These are phyloP conservation scores for Galendromus occidentalis DNA, from an alignment of 1,140 invertebrate species.

Conservation along the genomic window DNA sequence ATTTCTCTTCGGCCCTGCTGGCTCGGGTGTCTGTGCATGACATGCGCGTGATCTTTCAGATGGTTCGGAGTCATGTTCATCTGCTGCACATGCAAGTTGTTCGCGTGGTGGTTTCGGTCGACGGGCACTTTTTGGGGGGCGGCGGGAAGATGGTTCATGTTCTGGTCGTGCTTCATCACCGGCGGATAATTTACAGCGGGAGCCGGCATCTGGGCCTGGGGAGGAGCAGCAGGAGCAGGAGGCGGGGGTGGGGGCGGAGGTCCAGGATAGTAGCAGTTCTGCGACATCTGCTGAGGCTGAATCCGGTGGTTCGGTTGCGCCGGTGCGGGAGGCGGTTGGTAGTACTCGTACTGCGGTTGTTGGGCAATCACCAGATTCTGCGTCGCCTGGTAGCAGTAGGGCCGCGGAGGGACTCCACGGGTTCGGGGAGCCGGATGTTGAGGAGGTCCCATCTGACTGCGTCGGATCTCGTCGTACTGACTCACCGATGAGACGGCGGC, in stretches of 20 bases:
- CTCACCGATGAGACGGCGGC: slow-evolving; percentile 7
- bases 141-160: slow-evolving; percentile 15
- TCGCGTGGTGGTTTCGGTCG: slow-evolving; percentile 23
- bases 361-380: slow-evolving; percentile 17
- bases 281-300: slow-evolving; percentile 17
- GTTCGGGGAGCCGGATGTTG: background rate
- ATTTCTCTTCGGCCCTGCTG: slow-evolving; percentile 18
- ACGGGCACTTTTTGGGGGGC: slow-evolving; percentile 22
- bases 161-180: background rate
- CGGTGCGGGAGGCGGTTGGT: slow-evolving; percentile 18
- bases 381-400: slow-evolving; percentile 15
- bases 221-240: slow-evolving; percentile 21
- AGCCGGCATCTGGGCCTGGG: slow-evolving; percentile 20
- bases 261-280: slow-evolving; percentile 17
- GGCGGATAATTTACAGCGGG: background rate
- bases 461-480: slow-evolving; percentile 3
- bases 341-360: slow-evolving; percentile 21
- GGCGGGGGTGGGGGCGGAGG: slow-evolving; percentile 22
- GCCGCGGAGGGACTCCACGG: background rate
- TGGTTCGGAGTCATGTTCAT: slow-evolving; percentile 11
- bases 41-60: background rate
- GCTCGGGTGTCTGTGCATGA: slow-evolving; percentile 17
- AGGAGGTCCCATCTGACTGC: background rate
- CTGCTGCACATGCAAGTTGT: slow-evolving; percentile 27
- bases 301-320: slow-evolving; percentile 17